Evolutionary conservation across 1,140 invertebrate genomes (phyloP), one percentile per base, ranked within the genome.

Genomic region (Nasonia vitripennis): DNA sequence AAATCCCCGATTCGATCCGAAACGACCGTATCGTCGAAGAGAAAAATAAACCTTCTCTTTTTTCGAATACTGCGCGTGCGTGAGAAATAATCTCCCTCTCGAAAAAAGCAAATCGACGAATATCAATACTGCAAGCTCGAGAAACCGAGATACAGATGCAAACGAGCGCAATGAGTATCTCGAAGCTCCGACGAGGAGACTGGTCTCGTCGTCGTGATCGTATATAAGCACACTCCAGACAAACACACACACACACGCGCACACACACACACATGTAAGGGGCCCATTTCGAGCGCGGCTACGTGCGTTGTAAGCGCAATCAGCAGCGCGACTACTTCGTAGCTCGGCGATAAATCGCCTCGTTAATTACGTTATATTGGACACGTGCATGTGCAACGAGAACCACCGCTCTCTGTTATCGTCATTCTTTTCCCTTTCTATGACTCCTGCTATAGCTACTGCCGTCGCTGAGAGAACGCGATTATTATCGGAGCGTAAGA

Each of bases 331-430:
- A 34, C 14, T 20, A 20, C 37, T 37, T 41, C 34, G 37, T 20
- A 34, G 51, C 41, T 20, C 14, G 55, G 27, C 67, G 78, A 80
- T 80, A 80, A 80, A 81, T 81, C 68, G 80, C 41, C 17, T 73
- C 68, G 67, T 81, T 81, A 81, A 81, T 81, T 81, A 81, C 80
- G 41, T 51, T 67, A 79, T 79, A 62, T 74, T 41, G 73, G 55
- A 62, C 55, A 20, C 55, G 55, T 62, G 55, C 55, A 62, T 62
- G 55, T n/a, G 55, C 55, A 62, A 62, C 55, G 55, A 62, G 55
- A 27, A 27, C 20, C 55, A 62, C 55, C 55, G 55, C 55, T 27
- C 55, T 62, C 55, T 62, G 14, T 62, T 62, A 62, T 62, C 55
- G 55, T 62, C 55, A 62, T 62, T 62, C 55, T 62, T 62, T 62